phyloP scores from a whole-genome alignment of 1,140 invertebrate species.

The Cardiocondyla obscurior region DNA sequence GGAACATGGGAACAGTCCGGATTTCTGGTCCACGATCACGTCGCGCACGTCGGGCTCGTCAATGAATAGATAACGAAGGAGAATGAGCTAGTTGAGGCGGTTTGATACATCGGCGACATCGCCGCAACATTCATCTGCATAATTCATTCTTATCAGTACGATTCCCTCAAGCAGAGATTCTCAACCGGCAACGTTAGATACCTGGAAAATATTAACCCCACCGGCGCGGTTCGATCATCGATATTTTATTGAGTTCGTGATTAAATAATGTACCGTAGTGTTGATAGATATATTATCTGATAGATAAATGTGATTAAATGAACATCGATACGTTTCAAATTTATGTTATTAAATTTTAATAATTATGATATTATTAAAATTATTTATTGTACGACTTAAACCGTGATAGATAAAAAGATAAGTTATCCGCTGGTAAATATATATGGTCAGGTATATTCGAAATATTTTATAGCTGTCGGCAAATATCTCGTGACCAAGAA shows the following conservation, averaged over 20 bases:
- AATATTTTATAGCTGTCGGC: background rate
- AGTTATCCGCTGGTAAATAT: background rate
- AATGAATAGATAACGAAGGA: slow-evolving; percentile 83
- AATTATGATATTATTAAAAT: no score
- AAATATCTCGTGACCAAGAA: background rate
- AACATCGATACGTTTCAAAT: background rate
- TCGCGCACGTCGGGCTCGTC: slow-evolving; percentile 78
- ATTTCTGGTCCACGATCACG: slow-evolving; percentile 82
- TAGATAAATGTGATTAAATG: background rate
- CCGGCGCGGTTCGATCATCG: background rate
- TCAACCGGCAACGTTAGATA: slow-evolving; percentile 65
- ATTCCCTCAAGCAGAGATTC: slow-evolving; percentile 78
- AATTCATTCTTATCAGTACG: slow-evolving; percentile 82
- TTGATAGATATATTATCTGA: background rate
- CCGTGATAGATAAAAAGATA: background rate
- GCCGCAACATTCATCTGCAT: slow-evolving; percentile 82
- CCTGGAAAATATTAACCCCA: background rate
- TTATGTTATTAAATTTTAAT: background rate
- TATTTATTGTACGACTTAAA: no score
- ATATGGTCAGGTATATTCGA: background rate
- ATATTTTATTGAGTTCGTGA: background rate
- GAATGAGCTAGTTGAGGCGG: slow-evolving; percentile 82
- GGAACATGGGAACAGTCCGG: slow-evolving; percentile 81
- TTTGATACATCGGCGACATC: slow-evolving; percentile 82
- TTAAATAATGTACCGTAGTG: background rate